A percentile compares a stretch with the other conserved stretches of the same genome.
These are phyloP conservation scores for Ypsolopha scabrella DNA, from an alignment of 2,888 invertebrate species.

Conservation along the genomic window DNA sequence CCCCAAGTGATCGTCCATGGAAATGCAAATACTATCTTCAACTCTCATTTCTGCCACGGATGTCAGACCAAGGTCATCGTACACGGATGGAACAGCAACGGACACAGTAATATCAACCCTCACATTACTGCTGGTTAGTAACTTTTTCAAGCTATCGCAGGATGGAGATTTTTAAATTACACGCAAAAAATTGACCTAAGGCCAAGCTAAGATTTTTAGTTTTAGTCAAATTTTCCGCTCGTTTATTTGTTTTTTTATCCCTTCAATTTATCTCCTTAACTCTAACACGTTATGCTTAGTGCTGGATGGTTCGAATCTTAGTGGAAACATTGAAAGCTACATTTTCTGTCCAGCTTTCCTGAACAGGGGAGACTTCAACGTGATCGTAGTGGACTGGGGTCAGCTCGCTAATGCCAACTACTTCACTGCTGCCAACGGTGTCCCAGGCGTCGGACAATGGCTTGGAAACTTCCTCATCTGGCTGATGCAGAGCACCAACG, in stretches of 20 bases:
- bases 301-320: background rate
- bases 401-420: constrained; percentile 26
- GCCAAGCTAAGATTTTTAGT: no score
- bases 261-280: no score
- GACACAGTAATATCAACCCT: constrained; percentile 18
- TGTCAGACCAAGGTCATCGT: constrained; percentile 25
- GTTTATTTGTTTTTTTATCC: no score
- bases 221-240: no score
- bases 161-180: no score
- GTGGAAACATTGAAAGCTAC: background rate
- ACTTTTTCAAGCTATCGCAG: no score
- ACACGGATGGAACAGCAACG: constrained; percentile 34
- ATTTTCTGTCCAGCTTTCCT: constrained; percentile 23
- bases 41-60: constrained; percentile 31
- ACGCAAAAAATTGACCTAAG: no score
- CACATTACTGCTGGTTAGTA: constrained; percentile 24
- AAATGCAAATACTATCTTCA: constrained; percentile 24
- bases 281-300: no score
- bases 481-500: constrained; percentile 39
- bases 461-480: constrained; percentile 50
- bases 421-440: constrained; percentile 29
- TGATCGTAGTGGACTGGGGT: constrained; percentile 56
- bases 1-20: constrained; percentile 27
- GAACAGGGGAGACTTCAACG: constrained; percentile 33
- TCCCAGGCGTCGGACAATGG: constrained; percentile 38